A percentile compares a stretch with the other conserved stretches of the same genome.
These are phyloP conservation scores for Pangasius djambal DNA, from an alignment of 2,797 vertebrate species.

Conservation along the genomic window DNA sequence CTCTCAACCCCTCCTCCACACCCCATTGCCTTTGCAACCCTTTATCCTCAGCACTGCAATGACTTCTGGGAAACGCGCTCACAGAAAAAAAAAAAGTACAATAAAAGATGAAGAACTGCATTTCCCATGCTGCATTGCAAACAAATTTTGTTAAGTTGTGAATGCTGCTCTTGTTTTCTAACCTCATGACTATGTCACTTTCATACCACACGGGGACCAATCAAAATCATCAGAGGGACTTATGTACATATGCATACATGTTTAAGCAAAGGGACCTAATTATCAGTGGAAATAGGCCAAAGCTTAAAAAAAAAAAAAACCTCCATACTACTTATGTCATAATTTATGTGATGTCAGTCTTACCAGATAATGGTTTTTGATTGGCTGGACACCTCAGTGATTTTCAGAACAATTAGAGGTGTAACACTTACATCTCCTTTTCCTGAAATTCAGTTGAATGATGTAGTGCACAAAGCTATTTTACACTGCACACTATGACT, in stretches of 20 bases:
- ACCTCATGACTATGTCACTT: conserved; percentile 76
- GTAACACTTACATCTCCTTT: conserved; percentile 6
- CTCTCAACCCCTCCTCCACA: conserved; percentile 58
- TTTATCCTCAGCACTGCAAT: conserved; percentile 59
- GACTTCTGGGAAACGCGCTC: conserved; percentile 48
- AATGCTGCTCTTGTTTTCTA: conserved; percentile 69
- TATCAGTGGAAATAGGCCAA: conserved; percentile 62
- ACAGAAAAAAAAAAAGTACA: conserved; percentile 21
- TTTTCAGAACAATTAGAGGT: conserved; percentile 33
- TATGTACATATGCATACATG: conserved; percentile 56
- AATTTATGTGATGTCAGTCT: conserved; percentile 44
- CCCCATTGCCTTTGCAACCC: conserved; percentile 52
- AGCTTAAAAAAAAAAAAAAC: conserved; percentile 63
- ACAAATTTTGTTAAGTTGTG: conserved; percentile 73
- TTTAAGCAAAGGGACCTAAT: conserved; percentile 67
- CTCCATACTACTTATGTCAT: conserved; percentile 52
- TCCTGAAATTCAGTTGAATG: conserved; percentile 15
- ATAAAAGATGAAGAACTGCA: conserved; percentile 55
- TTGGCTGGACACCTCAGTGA: conserved; percentile 46
- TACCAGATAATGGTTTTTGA: conserved; percentile 27
- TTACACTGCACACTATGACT: conserved; percentile 5
- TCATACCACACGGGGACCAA: conserved; percentile 68
- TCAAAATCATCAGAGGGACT: conserved; percentile 55
- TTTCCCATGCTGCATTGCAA: conserved; percentile 77
- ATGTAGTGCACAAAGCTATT: conserved; percentile 6